These are phyloP conservation scores for Encarsia formosa DNA, from an alignment of 2,888 invertebrate species.

Conservation along the genomic window DNA sequence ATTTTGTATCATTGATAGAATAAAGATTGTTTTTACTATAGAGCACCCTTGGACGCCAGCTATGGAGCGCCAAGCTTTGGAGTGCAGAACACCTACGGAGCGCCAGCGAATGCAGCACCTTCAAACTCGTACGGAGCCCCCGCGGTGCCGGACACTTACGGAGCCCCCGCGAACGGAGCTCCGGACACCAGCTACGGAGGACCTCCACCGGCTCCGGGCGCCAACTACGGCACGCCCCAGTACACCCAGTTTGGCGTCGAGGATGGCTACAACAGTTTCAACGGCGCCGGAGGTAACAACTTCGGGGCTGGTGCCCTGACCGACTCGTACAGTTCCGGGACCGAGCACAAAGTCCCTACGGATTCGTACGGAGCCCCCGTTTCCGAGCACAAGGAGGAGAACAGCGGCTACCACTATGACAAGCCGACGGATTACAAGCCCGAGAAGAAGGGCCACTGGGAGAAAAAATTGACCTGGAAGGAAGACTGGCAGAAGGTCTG, in stretches of 20 bases:
- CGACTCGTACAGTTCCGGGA: slow-evolving; percentile 34
- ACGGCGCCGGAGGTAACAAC: slow-evolving; percentile 26
- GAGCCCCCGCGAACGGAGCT: slow-evolving; percentile 27
- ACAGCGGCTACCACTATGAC: background rate
- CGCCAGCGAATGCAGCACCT: slow-evolving; percentile 14
- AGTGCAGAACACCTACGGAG: slow-evolving; percentile 20
- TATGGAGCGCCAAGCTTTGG: background rate
- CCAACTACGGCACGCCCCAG: slow-evolving; percentile 31
- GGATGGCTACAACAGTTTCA: no score
- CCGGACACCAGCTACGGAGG: slow-evolving; percentile 30
- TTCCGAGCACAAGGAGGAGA: slow-evolving; percentile 35
- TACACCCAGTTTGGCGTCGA: no score
- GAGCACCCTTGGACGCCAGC: background rate
- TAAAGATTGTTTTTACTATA: background rate
- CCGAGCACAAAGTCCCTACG: slow-evolving; percentile 31
- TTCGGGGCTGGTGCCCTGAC: slow-evolving; percentile 34
- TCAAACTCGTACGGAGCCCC: slow-evolving; percentile 13
- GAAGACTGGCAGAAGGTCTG: slow-evolving; percentile 71
- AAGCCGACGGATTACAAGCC: slow-evolving; percentile 32
- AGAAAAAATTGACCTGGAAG: slow-evolving; percentile 80
- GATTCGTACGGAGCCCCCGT: slow-evolving; percentile 27
- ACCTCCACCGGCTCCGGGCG: slow-evolving; percentile 35
- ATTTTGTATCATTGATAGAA: no score
- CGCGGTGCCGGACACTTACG: slow-evolving; percentile 14
- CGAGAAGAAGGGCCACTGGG: slow-evolving; percentile 62